phyloP scores from a whole-genome alignment of 1,140 invertebrate genomes.

The Diabrotica virgifera region DNA sequence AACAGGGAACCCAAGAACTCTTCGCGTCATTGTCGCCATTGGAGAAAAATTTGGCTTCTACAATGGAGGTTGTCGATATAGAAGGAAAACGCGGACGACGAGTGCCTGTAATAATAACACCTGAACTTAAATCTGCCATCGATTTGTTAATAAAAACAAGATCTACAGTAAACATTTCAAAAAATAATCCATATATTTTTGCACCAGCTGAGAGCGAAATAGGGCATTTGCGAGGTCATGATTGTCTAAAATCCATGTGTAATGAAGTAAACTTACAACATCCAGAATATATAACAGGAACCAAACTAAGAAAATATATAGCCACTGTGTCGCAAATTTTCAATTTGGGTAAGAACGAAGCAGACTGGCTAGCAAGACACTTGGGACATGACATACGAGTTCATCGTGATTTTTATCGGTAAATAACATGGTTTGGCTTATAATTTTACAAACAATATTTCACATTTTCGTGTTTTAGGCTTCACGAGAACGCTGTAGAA shows the following conservation, averaged over 20 bases:
- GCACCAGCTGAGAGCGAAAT: not conserved
- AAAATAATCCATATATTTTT: slow-evolving; percentile 6
- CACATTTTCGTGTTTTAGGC: too few species aligned
- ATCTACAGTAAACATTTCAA: too few species aligned
- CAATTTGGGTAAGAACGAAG: slow-evolving; percentile 13
- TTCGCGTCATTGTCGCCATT: not conserved
- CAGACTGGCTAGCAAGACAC: slow-evolving; percentile 14
- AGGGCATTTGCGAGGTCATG: slow-evolving; percentile 11
- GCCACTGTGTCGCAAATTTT: slow-evolving; percentile 18
- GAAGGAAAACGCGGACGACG: slow-evolving; percentile 4
- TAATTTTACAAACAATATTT: too few species aligned
- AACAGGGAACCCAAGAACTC: not conserved
- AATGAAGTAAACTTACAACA: slow-evolving; percentile 6
- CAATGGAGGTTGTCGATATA: slow-evolving; percentile 9
- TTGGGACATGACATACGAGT: slow-evolving; percentile 12
- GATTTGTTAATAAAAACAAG: too few species aligned
- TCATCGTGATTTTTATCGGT: slow-evolving; percentile 18
- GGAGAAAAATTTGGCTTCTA: slow-evolving; percentile 3
- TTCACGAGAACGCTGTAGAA: too few species aligned
- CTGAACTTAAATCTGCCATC: slow-evolving; percentile 12
- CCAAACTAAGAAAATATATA: slow-evolving; percentile 19
- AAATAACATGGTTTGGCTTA: too few species aligned
- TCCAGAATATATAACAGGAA: too few species aligned
- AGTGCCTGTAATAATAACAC: slow-evolving; percentile 12
- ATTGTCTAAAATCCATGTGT: too few species aligned